Evolutionary conservation across 1,140 invertebrate genomes (phyloP).

Genomic region (Microplitis mediator): DNA sequence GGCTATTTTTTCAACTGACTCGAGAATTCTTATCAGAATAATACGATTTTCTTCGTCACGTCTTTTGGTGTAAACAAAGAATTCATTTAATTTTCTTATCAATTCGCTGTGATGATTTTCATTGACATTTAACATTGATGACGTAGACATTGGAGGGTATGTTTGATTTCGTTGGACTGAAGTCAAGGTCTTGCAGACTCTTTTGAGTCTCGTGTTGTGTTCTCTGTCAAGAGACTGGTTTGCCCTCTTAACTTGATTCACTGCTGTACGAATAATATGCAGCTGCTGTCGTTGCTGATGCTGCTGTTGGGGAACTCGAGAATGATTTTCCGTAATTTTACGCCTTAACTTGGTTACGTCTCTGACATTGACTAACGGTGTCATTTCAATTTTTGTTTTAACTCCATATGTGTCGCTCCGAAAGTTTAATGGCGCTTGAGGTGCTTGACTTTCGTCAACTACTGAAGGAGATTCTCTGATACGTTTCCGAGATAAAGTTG

Average conservation of each 20-base stretch:
- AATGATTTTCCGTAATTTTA: constrained; percentile 20
- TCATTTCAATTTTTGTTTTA: constrained; percentile 14
- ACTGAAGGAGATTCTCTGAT: not conserved
- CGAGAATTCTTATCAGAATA: constrained; percentile 42
- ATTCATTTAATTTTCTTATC: constrained; percentile 39
- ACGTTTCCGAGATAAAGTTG: not conserved
- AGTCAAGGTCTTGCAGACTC: constrained; percentile 4
- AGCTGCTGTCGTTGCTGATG: constrained; percentile 9
- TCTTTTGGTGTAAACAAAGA: constrained; percentile 42
- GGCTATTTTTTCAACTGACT: constrained; percentile 43
- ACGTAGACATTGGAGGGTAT: too few relatives aligned
- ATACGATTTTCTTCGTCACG: constrained; percentile 44
- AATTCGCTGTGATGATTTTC: constrained; percentile 22
- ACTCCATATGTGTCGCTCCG: not conserved
- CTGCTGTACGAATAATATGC: constrained; percentile 15
- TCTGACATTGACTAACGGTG: constrained; percentile 23
- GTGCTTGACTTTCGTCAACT: not conserved
- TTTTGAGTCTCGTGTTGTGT: constrained; percentile 9
- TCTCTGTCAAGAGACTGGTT: not conserved
- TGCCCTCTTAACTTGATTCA: constrained; percentile 19
- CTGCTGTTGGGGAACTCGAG: not conserved
- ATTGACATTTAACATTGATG: not conserved
- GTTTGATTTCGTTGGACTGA: not conserved
- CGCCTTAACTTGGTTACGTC: constrained; percentile 23
- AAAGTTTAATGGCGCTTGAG: not conserved